A percentile compares a stretch with the other conserved stretches of the same genome.
Conservation (phyloP, 2,113 vertebrate species). For the Anarhynchus alexandrinus region DNA sequence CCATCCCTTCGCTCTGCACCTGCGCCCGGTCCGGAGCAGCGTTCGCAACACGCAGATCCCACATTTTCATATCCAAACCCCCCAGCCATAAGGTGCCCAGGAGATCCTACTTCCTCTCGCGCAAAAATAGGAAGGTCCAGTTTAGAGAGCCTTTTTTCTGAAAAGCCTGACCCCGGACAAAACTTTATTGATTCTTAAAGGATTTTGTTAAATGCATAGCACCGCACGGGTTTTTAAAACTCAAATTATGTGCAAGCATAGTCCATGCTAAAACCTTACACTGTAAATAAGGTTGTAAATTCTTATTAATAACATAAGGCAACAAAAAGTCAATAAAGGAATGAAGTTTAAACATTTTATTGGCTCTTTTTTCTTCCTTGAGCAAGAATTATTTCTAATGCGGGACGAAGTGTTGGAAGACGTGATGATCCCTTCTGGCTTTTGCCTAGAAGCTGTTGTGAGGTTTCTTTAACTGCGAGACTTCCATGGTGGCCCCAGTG, state of each 20-base stretch:
- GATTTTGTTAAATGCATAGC: neutral
- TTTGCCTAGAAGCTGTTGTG: constrained; percentile 57
- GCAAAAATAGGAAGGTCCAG: neutral
- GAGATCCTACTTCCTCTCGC: neutral
- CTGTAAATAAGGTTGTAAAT: constrained; percentile 42
- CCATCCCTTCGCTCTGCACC: neutral
- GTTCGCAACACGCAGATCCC: neutral
- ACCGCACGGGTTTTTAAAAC: neutral
- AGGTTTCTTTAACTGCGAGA: constrained; percentile 46
- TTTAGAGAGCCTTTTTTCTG: neutral
- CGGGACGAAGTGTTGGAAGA: constrained; percentile 58
- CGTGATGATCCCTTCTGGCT: constrained; percentile 50
- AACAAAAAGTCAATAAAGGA: constrained; percentile 42
- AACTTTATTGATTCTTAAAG: neutral
- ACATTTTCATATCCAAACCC: neutral
- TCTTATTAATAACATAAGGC: constrained; percentile 46
- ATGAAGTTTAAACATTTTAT: constrained; percentile 55
- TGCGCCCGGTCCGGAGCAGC: neutral
- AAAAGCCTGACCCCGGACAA: neutral
- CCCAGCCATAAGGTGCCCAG: neutral
- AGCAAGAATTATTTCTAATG: constrained; percentile 56
- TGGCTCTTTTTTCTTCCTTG: constrained; percentile 28
- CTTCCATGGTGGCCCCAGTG: constrained; percentile 60
- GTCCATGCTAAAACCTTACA: neutral
- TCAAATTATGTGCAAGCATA: neutral